A percentile compares a stretch with the other conserved stretches of the same genome.
These are phyloP conservation scores for Corydoras maculifer DNA, from an alignment of 2,113 vertebrate genomes.

Conservation along the genomic window DNA sequence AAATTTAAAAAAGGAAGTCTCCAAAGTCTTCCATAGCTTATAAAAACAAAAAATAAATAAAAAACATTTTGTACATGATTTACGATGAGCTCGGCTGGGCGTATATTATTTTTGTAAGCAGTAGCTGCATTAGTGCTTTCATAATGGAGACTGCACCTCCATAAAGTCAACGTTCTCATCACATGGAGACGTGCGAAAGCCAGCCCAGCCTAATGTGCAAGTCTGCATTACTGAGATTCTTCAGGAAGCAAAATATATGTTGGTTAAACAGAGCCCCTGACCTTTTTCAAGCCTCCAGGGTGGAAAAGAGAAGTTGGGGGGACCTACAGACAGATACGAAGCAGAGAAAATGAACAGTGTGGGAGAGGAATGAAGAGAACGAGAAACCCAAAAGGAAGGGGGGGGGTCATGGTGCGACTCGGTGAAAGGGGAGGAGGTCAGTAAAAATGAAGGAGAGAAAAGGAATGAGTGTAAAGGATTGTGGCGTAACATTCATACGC, in stretches of 20 bases:
- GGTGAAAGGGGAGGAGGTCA: conserved; percentile 7
- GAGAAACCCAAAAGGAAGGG: conserved; percentile 6
- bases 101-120: conserved; percentile 22
- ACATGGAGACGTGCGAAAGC: conserved; percentile 20
- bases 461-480: conserved; percentile 20
- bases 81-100: conserved; percentile 7
- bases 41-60: background rate
- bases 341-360: too few relatives aligned
- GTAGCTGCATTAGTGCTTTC: conserved; percentile 8
- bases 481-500: conserved; percentile 33
- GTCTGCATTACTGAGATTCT: conserved; percentile 46
- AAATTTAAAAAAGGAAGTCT: conserved; percentile 14
- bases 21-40: conserved; percentile 11
- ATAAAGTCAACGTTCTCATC: conserved; percentile 5
- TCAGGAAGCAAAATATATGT: conserved; percentile 42
- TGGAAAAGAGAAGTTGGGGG: conserved; percentile 18
- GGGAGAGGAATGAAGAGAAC: too few relatives aligned
- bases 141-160: conserved; percentile 1
- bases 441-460: conserved; percentile 8
- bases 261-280: conserved; percentile 36
- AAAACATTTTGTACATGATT: conserved; percentile 4
- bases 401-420: conserved; percentile 6
- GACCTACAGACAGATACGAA: too few relatives aligned
- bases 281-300: conserved; percentile 31
- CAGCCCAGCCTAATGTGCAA: conserved; percentile 22